Percentiles rank a stretch among this genome's conserved stretches.
Conservation (phyloP, 2,113 vertebrate species). For the Callithrix jacchus region DNA sequence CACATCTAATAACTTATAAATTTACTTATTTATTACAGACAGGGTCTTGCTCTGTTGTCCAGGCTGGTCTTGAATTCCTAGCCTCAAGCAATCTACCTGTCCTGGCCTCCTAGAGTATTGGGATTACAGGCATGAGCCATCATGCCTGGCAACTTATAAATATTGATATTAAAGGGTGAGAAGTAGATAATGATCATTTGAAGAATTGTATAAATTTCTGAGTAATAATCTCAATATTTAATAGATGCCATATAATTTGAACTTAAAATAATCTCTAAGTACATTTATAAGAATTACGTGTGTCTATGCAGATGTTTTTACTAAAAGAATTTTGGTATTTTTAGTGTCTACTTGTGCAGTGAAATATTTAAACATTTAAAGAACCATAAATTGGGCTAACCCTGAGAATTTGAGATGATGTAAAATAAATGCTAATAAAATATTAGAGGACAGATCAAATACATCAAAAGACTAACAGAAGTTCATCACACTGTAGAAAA, state of each 20-base stretch:
- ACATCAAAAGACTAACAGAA: neutral
- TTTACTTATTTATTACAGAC: neutral
- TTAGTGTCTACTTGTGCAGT: neutral
- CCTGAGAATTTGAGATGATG: neutral
- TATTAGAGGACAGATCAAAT: neutral
- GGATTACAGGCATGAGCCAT: too few relatives aligned
- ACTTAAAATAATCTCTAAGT: neutral
- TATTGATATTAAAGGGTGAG: neutral
- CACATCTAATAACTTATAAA: neutral
- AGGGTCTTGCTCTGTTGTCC: too few relatives aligned
- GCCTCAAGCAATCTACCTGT: too few relatives aligned
- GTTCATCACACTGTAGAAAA: neutral
- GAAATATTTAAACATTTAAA: neutral
- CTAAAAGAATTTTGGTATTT: constrained; percentile 16
- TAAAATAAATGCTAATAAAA: constrained; percentile 4
- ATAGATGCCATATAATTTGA: neutral
- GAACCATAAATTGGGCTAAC: neutral
- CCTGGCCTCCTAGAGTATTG: too few relatives aligned
- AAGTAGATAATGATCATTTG: neutral
- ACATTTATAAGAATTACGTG: constrained; percentile 9
- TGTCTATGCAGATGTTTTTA: neutral
- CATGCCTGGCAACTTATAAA: neutral
- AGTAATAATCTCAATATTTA: neutral
- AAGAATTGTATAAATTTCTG: neutral
- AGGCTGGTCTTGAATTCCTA: too few relatives aligned